Base-by-base conservation (phyloP, 2,113 vertebrate species). In the Mesembrinibis cayennensis region DNA sequence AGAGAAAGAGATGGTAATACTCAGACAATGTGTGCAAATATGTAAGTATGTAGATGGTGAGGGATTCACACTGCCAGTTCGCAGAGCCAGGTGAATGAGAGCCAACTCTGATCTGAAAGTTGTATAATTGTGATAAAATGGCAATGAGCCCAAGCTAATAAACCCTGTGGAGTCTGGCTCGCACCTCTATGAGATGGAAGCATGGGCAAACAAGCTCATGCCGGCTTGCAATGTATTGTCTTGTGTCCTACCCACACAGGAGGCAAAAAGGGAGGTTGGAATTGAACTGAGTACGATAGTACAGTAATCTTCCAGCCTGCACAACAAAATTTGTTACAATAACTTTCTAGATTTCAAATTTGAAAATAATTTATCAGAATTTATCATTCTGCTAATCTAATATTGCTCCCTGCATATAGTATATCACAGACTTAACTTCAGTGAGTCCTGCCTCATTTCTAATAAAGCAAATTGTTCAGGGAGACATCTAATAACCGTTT, bases 71-170 rank as follows among this genome's bases (percentile, higher is more conserved):
- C 13, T 80, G 84, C 52, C 89, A 80, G 73, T 61, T 91, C 0
- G 0, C 73, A 87, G 70, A 96, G 81, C 56, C 89, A 94, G 91
- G 87, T 94, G 94, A 94, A 76, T 13, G 56, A 79, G 61, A 94
- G 90, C 93, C 95, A 96, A 32, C 61, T 79, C 83, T 49, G 40
- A 91, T 85, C 36, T 82, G 93, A 49, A 95, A 93, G 84, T 90
- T 90, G 73, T 72, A 34, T 93, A 96, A 96, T 55, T 93, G 89
- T 79, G 40, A 40, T 93, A 90, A 95, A 97, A 93, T 77, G 93
- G 95, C 95, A 91, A 61, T 47, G 36, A 91, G 93, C 87, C 93
- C 52, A 44, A 91, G 87, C 81, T 93, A 96, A 93, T 53, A 95
- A 95, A 95, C 78, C 87, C 95, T 32, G 65, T 14, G 58, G 91